phyloP scores from a whole-genome alignment of 1,140 invertebrate genomes.

The Cyphomyrmex costatus region DNA sequence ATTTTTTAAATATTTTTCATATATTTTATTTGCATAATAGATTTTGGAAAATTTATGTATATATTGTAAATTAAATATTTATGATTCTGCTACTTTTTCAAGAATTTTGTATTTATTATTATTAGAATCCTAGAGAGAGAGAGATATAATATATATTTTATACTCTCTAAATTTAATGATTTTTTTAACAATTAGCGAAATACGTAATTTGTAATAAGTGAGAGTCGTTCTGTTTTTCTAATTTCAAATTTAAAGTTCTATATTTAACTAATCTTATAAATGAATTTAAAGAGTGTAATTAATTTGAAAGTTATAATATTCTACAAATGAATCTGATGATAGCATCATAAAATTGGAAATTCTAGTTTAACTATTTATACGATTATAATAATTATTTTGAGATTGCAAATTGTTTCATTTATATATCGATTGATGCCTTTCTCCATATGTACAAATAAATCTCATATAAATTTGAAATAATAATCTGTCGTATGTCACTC shows the following conservation, averaged over 20 bases:
- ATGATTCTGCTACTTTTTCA: neutral
- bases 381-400: neutral
- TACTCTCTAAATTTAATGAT: neutral
- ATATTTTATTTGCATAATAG: slow-evolving; percentile 1
- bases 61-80: neutral
- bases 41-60: neutral
- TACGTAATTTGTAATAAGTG: neutral
- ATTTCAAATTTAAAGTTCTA: neutral
- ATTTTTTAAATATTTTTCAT: slow-evolving; percentile 3
- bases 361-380: slow-evolving; percentile 7
- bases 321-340: slow-evolving; percentile 25
- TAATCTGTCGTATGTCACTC: neutral
- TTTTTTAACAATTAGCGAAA: neutral
- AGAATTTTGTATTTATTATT: too few species aligned
- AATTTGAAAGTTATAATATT: slow-evolving; percentile 17
- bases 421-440: neutral
- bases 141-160: neutral
- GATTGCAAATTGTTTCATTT: slow-evolving; percentile 11
- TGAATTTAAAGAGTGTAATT: neutral
- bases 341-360: slow-evolving; percentile 20
- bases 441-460: neutral
- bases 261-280: neutral
- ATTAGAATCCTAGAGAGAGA: neutral
- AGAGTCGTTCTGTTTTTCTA: neutral
- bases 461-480: neutral